Evolutionary conservation across 2,113 vertebrate species (phyloP).

Genomic region (Murina feae): DNA sequence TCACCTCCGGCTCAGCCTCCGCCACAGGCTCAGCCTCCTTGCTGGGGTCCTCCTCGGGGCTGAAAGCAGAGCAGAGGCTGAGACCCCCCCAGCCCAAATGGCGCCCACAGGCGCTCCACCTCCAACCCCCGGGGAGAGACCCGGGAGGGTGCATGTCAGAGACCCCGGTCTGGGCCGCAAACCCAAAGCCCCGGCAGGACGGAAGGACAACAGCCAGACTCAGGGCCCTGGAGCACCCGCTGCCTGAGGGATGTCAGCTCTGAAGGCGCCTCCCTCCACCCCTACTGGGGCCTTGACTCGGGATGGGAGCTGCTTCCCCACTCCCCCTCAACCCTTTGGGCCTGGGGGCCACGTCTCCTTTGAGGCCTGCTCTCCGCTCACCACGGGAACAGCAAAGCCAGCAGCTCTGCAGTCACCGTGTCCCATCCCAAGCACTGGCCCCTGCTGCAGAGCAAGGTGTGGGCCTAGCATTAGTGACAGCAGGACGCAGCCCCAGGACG

Average conservation of each 20-base stretch:
- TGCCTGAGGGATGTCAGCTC: not conserved
- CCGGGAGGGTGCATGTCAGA: not conserved
- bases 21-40: not conserved
- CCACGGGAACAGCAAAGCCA: not conserved
- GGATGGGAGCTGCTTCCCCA: not conserved
- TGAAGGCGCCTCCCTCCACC: not conserved
- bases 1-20: constrained; percentile 27
- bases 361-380: not conserved
- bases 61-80: constrained; percentile 42
- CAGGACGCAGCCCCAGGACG: not conserved
- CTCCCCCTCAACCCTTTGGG: not conserved
- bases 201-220: not conserved
- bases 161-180: not conserved
- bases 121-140: not conserved
- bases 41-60: not conserved
- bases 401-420: not conserved
- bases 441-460: not conserved
- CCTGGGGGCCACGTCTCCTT: not conserved
- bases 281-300: not conserved
- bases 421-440: not conserved
- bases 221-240: too few relatives aligned
- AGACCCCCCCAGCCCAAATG: not conserved
- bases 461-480: not conserved
- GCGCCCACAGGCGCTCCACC: not conserved
- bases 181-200: not conserved